phyloP scores from a whole-genome alignment of 2,888 invertebrate genomes.

The Scaptomyza reducta region DNA sequence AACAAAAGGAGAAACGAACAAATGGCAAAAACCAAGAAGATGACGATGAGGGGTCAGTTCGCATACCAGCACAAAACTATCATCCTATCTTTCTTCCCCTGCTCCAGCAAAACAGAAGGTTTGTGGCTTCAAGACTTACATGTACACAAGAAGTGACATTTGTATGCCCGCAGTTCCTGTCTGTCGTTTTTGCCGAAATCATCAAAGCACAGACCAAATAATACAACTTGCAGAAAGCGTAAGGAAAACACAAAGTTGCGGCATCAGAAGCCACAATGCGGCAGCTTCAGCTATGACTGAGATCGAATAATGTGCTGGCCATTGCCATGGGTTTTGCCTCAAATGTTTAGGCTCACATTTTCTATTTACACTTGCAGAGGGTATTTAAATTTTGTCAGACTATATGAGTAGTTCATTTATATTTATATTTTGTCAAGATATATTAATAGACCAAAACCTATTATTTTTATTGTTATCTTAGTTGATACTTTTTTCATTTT shows the following conservation, averaged over 20 bases:
- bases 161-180: constrained; percentile 59
- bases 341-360: constrained; percentile 16
- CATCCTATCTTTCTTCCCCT: constrained; percentile 1
- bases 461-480: too few species aligned
- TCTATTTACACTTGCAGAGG: background rate
- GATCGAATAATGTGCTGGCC: constrained; percentile 51
- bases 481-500: too few species aligned
- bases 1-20: constrained; percentile 25
- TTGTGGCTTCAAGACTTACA: too few species aligned
- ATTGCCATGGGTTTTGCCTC: constrained; percentile 21
- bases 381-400: background rate
- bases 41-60: background rate
- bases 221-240: constrained; percentile 61
- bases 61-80: constrained; percentile 2
- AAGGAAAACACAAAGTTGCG: constrained; percentile 38
- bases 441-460: too few species aligned
- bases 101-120: constrained; percentile 8
- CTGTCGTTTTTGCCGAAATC: constrained; percentile 37
- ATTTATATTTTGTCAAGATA: too few species aligned
- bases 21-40: background rate
- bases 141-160: constrained; percentile 47
- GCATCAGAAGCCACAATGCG: constrained; percentile 40
- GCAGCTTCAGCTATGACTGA: constrained; percentile 17
- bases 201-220: constrained; percentile 57
- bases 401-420: too few species aligned